Evolutionary conservation across 1,140 invertebrate species (phyloP), one percentile per base, ranked within the genome.

Genomic region (Homarus americanus): DNA sequence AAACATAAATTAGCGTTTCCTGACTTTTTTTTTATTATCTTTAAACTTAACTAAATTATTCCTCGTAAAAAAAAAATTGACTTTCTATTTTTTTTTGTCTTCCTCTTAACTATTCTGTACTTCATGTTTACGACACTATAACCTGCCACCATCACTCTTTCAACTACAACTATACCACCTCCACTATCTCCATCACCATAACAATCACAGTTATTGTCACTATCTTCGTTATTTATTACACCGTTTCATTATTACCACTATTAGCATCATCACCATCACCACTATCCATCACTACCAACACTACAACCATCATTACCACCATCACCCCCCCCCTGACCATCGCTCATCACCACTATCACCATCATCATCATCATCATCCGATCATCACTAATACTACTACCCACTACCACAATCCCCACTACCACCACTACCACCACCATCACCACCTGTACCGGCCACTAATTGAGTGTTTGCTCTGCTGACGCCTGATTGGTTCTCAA

Each of bases 31-130:
- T n/a, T n/a, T n/a, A n/a, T n/a, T n/a, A n/a, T n/a, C n/a, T n/a
- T n/a, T n/a, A n/a, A n/a, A n/a, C n/a, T n/a, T n/a, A n/a, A n/a
- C n/a, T n/a, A n/a, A n/a, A n/a, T n/a, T n/a, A n/a, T n/a, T n/a
- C n/a, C n/a, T n/a, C n/a, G n/a, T n/a, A n/a, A n/a, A n/a, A n/a
- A n/a, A n/a, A n/a, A n/a, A n/a, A n/a, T n/a, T n/a, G n/a, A n/a
- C 72, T 73, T 32, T 73, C 72, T 73, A 24, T 73, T 32, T 73
- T 32, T 73, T 32, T 73, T 32, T 73, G 24, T 73, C 72, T 73
- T 32, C 34, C 72, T 73, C n/a, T n/a, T n/a, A n/a, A n/a, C n/a
- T n/a, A n/a, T n/a, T n/a, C n/a, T n/a, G n/a, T n/a, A n/a, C n/a
- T n/a, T n/a, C n/a, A n/a, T n/a, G n/a, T n/a, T n/a, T n/a, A n/a